phyloP scores from a whole-genome alignment of 2,888 invertebrate genomes.

The Athetis lepigone region DNA sequence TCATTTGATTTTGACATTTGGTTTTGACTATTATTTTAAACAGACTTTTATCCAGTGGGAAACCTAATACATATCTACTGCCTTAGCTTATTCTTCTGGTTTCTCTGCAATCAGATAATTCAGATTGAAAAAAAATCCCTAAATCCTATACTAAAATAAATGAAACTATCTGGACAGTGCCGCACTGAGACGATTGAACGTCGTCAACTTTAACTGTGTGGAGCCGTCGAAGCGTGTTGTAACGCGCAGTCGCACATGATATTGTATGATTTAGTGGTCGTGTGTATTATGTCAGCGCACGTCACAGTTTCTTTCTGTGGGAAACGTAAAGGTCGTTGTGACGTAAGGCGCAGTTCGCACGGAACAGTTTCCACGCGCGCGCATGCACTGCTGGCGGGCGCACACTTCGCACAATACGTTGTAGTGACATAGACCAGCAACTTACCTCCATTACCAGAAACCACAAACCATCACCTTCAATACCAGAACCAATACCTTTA shows the following conservation, averaged over 20 bases:
- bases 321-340: constrained; percentile 20
- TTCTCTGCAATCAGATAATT: background rate
- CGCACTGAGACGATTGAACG: too few relatives aligned
- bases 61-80: background rate
- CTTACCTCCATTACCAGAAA: too few relatives aligned
- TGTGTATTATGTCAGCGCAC: constrained; percentile 20
- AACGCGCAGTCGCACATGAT: background rate
- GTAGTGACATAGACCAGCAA: too few relatives aligned
- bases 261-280: background rate
- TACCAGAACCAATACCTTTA: too few relatives aligned
- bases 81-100: background rate
- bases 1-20: too few relatives aligned
- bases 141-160: too few relatives aligned
- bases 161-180: too few relatives aligned
- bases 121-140: too few relatives aligned
- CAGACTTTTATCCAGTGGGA: background rate
- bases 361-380: constrained; percentile 52
- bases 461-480: too few relatives aligned
- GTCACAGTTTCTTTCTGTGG: constrained; percentile 14
- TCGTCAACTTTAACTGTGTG: too few relatives aligned
- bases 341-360: constrained; percentile 54
- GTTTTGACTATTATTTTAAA: background rate
- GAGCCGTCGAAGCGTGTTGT: background rate
- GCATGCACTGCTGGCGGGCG: too few relatives aligned
- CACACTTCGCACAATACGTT: too few relatives aligned